Percentiles rank a stretch among this genome's conserved stretches.
These are phyloP conservation scores for Nemotelus nigrinus DNA, from an alignment of 2,888 invertebrate species.

Conservation along the genomic window DNA sequence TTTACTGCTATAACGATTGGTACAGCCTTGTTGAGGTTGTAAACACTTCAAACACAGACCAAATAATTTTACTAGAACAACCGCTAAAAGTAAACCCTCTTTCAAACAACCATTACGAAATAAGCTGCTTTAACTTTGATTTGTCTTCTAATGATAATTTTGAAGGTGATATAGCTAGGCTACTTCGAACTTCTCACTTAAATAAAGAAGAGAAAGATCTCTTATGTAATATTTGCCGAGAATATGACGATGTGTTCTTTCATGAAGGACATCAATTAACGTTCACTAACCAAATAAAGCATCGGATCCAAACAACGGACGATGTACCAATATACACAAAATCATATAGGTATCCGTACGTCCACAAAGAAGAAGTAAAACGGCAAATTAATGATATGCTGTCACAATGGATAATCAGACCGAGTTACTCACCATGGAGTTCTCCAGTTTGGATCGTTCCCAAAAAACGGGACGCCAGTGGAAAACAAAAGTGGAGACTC, in stretches of 20 bases:
- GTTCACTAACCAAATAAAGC: constrained; percentile 52
- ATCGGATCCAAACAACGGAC: constrained; percentile 48
- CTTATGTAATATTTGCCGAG: constrained; percentile 11
- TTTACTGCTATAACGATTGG: constrained; percentile 52
- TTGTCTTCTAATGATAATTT: background rate
- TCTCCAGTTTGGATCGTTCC: constrained; percentile 53
- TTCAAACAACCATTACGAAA: constrained; percentile 7
- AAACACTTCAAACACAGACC: background rate
- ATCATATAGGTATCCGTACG: constrained; percentile 30
- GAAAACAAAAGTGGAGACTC: constrained; percentile 51
- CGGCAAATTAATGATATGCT: constrained; percentile 48
- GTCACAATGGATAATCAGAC: constrained; percentile 51
- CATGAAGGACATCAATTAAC: constrained; percentile 37
- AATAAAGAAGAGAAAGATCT: constrained; percentile 19
- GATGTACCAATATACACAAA: constrained; percentile 26
- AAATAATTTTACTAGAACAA: constrained; percentile 14
- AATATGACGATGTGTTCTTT: no score
- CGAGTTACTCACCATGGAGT: constrained; percentile 51
- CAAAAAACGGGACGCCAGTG: no score
- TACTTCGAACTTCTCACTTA: constrained; percentile 9
- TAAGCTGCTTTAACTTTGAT: background rate
- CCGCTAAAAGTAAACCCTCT: background rate
- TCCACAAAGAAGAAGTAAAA: constrained; percentile 42
- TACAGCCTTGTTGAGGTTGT: constrained; percentile 2
- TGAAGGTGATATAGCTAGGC: background rate